These are phyloP conservation scores for Eudemis profundana DNA, from an alignment of 2,888 invertebrate species.

Conservation along the genomic window DNA sequence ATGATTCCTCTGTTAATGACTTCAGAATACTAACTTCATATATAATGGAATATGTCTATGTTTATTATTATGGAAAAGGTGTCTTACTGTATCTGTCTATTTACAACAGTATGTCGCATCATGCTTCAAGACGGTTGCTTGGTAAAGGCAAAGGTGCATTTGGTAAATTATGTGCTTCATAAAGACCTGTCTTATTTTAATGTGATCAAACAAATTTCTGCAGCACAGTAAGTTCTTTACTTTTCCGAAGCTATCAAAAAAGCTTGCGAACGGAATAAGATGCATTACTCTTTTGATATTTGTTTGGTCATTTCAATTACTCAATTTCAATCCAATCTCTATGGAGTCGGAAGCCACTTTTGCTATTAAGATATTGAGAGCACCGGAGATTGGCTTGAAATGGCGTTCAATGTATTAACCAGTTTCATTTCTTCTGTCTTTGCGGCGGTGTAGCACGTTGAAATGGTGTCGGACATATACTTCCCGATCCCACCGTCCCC, in stretches of 20 bases:
- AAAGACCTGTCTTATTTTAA: constrained; percentile 26
- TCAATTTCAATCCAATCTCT: constrained; percentile 8
- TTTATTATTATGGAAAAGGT: constrained; percentile 17
- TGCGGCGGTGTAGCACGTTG: constrained; percentile 88
- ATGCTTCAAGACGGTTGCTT: constrained; percentile 73
- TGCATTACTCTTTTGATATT: background rate
- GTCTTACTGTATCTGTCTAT: constrained; percentile 37
- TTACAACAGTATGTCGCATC: constrained; percentile 55
- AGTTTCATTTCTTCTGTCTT: constrained; percentile 79
- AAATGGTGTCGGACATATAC: constrained; percentile 91
- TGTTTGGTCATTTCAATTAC: constrained; percentile 16
- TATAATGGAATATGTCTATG: background rate
- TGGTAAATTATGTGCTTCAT: constrained; percentile 66
- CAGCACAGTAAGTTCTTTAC: no score
- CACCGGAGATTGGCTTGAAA: constrained; percentile 17
- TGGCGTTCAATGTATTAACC: constrained; percentile 68
- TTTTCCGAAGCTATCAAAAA: background rate
- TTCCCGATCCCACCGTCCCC: constrained; percentile 84
- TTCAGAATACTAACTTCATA: background rate
- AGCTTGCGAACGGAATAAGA: background rate
- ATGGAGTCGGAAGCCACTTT: background rate
- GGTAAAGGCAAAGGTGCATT: constrained; percentile 73
- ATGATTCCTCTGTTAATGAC: background rate
- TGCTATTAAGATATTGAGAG: background rate
- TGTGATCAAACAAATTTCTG: constrained; percentile 26